Conservation (phyloP, 2,113 vertebrate species). For the Desmodus rotundus region DNA sequence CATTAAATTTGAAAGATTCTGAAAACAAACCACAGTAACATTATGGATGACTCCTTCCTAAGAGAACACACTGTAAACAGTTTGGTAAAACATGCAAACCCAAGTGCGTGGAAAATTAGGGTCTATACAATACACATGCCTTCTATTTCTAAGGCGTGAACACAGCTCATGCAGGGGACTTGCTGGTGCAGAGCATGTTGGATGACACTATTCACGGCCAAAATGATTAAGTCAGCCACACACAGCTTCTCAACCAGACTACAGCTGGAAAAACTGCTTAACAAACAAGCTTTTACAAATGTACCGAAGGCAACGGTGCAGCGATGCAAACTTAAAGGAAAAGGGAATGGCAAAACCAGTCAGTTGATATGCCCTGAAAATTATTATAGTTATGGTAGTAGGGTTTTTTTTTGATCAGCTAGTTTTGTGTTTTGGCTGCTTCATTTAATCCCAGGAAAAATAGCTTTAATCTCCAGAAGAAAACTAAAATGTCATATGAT, state of each 20-base stretch:
- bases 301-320: constrained; percentile 78
- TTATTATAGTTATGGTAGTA: constrained; percentile 81
- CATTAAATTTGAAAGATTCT: constrained; percentile 95
- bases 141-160: constrained; percentile 95
- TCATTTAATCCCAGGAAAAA: constrained; percentile 84
- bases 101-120: constrained; percentile 96
- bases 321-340: constrained; percentile 81
- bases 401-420: constrained; percentile 79
- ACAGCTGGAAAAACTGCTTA: constrained; percentile 94
- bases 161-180: constrained; percentile 92
- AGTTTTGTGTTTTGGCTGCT: constrained; percentile 83
- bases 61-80: constrained; percentile 90
- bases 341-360: constrained; percentile 81
- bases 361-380: constrained; percentile 80
- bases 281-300: constrained; percentile 76
- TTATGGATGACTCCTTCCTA: constrained; percentile 95
- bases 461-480: constrained; percentile 84
- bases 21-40: constrained; percentile 98
- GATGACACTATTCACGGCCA: constrained; percentile 93
- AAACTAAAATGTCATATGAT: constrained; percentile 83
- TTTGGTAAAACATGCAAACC: constrained; percentile 93
- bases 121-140: constrained; percentile 96
- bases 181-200: constrained; percentile 93
- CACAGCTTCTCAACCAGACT: constrained; percentile 93
- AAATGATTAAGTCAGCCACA: constrained; percentile 90